These are phyloP conservation scores for Agrilus planipennis DNA, from an alignment of 1,140 invertebrate species.

Conservation along the genomic window DNA sequence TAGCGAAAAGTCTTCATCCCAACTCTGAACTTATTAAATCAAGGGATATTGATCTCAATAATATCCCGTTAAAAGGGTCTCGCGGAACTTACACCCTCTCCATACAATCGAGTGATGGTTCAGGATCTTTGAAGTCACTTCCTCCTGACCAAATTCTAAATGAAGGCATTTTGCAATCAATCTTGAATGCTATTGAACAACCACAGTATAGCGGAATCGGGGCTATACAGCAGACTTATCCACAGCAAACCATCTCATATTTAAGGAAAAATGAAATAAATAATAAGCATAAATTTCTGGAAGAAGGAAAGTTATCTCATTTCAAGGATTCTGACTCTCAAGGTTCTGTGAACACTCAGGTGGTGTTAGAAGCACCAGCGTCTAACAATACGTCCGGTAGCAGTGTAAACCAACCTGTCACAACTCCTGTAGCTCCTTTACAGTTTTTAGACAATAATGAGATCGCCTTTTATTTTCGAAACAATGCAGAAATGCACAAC, in stretches of 20 bases:
- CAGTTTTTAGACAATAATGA: slow-evolving; percentile 39
- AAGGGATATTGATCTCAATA: slow-evolving; percentile 34
- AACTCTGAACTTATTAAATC: slow-evolving; percentile 29
- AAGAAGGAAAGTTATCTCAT: no score
- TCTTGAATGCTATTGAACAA: slow-evolving; percentile 59
- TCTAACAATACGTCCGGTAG: slow-evolving; percentile 5
- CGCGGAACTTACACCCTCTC: slow-evolving; percentile 57
- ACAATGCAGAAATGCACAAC: slow-evolving; percentile 7
- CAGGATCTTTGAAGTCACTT: slow-evolving; percentile 35
- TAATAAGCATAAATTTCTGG: no score
- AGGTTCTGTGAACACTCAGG: no score
- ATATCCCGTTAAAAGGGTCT: slow-evolving; percentile 49
- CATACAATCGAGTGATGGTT: slow-evolving; percentile 53
- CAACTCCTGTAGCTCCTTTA: slow-evolving; percentile 15
- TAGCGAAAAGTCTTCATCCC: slow-evolving; percentile 25
- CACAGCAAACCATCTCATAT: no score
- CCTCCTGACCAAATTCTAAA: slow-evolving; percentile 63
- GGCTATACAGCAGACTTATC: no score
- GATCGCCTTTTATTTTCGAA: slow-evolving; percentile 41
- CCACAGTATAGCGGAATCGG: no score
- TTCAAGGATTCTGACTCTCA: no score
- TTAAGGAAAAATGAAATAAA: no score
- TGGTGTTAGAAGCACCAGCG: no score
- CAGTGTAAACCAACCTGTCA: no score
- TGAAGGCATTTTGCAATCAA: slow-evolving; percentile 63